Base-by-base conservation (phyloP, 2,113 vertebrate species). In the Myodes glareolus region DNA sequence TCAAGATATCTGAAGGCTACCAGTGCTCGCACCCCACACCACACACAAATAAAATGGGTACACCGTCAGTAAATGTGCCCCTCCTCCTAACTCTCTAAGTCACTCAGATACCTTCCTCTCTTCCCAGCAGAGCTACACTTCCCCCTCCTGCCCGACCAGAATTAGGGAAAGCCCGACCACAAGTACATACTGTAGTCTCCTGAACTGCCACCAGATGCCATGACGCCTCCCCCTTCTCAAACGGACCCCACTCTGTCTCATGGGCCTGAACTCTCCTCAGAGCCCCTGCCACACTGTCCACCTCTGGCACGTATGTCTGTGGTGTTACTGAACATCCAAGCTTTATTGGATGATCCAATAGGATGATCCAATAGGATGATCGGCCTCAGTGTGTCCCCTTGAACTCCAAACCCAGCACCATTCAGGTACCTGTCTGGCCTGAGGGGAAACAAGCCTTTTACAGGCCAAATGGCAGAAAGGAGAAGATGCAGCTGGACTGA, bases 231-330 rank as follows among this genome's bases (percentile, higher is more conserved):
- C 42, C 5, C 16, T 67, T 86, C 29, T 31, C n/a, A 45, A 61
- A 31, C 16, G 16, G 27, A 85, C 42, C n/a, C n/a, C 7, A 1
- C 55, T 84, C 39, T 47, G 29, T 65, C 14, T 3, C n/a, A 65
- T 1, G 4, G 36, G 25, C 61, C 55, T 31, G 39, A 65, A 45
- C n/a, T 84, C n/a, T 84, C 10, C 81, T 65, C 58, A 63, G n/a
- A 10, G 3, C 13, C 21, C 23, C n/a, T 10, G 25, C 25, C n/a
- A 31, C 1, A 2, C 8, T 6, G 11, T 29, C 31, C n/a, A 23
- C 29, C 42, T 36, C 31, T 13, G 63, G 84, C 63, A 68, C 7
- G 14, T 23, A 3, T 47, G 42, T 67, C 42, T 47, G 21, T 0
- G 5, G 29, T 33, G 17, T 31, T 67, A 31, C 14, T 85, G 19